Evolutionary conservation across 2,113 vertebrate species (phyloP), one percentile per base, ranked within the genome.

Genomic region (Carlito syrichta): DNA sequence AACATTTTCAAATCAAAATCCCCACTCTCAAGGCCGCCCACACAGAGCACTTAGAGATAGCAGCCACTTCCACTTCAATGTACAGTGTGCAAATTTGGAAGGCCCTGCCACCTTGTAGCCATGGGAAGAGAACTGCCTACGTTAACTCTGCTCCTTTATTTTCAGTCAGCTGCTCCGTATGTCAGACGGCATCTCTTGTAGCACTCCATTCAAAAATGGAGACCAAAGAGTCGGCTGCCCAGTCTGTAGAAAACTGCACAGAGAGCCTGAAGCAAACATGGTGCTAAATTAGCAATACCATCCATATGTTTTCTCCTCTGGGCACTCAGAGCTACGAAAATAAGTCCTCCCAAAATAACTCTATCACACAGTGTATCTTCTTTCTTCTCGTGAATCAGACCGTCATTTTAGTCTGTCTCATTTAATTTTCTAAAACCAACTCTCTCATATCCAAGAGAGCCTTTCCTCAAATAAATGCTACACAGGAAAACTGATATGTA

Each of bases 311-410:
- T 96, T 95, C 91, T 97, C 86, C 74, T 95, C 95, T 40, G 35
- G 91, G 86, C 86, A 78, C 73, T 91, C 82, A 38, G 60, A 91
- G 89, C 86, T 96, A 95, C 91, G 89, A 96, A 97, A 93, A 94
- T 97, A 93, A 97, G 87, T 69, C 83, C 86, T 86, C 97, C 94
- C 43, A 95, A 98, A 95, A 97, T 95, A 98, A 94, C 86, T 94
- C 82, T 85, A 63, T 96, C 88, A 76, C 94, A 96, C 77, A 91
- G 63, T 86, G 74, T 86, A 96, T 93, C 94, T 96, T 94, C 77
- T 96, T 86, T 69, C 86, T 95, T 95, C 86, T 96, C 32, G 3
- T 87, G 66, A 94, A 86, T 96, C 97, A 93, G 79, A 94, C 74
- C 58, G 3, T 93, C 88, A 43, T 95, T 96, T 97, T 77, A 96